phyloP scores from a whole-genome alignment of 2,888 invertebrate genomes.

The Nebria salina region DNA sequence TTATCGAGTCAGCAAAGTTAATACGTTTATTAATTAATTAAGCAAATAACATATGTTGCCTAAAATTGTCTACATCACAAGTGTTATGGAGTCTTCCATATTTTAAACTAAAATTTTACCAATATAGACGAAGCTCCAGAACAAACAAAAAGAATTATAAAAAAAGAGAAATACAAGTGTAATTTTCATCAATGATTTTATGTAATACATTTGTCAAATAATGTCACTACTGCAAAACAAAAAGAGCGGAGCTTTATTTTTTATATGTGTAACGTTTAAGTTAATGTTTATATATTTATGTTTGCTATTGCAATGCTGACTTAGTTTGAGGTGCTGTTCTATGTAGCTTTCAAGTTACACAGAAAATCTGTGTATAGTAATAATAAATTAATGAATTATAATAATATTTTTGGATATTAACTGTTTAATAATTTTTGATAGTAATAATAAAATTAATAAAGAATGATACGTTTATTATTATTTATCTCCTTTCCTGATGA shows the following conservation, averaged over 20 bases:
- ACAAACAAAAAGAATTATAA: not conserved
- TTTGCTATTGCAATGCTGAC: slow-evolving; percentile 42
- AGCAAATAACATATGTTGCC: slow-evolving; percentile 23
- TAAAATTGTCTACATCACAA: slow-evolving; percentile 35
- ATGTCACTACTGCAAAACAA: not conserved
- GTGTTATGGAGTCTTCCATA: slow-evolving; percentile 42
- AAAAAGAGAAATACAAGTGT: slow-evolving; percentile 11
- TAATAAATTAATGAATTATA: slow-evolving; percentile 32
- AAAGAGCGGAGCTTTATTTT: not conserved
- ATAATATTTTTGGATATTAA: slow-evolving; percentile 47
- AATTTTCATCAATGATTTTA: slow-evolving; percentile 25
- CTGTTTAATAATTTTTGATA: slow-evolving; percentile 47
- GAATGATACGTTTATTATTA: slow-evolving; percentile 20
- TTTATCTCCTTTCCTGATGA: not conserved
- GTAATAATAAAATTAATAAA: slow-evolving; percentile 46
- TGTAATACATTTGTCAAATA: slow-evolving; percentile 8
- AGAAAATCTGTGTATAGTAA: slow-evolving; percentile 42
- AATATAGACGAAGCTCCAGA: slow-evolving; percentile 32
- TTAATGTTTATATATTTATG: not conserved
- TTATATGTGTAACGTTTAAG: not conserved
- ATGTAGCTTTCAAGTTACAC: slow-evolving; percentile 41
- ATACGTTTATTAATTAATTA: not conserved
- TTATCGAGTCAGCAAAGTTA: not conserved
- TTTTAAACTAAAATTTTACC: slow-evolving; percentile 16
- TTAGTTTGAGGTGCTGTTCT: slow-evolving; percentile 45